These are phyloP conservation scores for Sebastes vulpes DNA, from an alignment of 2,797 vertebrate genomes.

Conservation along the genomic window DNA sequence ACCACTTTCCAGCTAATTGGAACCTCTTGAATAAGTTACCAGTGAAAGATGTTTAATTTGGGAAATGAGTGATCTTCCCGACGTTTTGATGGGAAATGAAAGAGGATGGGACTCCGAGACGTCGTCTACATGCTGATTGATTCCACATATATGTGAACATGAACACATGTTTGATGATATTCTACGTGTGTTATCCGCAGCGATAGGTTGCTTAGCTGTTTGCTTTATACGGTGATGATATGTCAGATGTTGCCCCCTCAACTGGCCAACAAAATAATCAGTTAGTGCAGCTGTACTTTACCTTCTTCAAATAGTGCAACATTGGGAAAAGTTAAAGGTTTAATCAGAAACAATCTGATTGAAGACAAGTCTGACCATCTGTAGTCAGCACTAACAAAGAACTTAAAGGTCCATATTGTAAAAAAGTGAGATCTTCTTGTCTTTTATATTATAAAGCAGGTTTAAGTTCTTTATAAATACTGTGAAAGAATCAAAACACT, in stretches of 20 bases:
- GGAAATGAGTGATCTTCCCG: constrained; percentile 89
- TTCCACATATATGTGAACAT: neutral
- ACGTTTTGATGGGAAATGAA: constrained; percentile 92
- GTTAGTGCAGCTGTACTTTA: neutral
- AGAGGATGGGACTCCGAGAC: constrained; percentile 87
- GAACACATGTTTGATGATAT: neutral
- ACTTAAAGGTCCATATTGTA: too few species aligned
- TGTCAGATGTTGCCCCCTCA: neutral
- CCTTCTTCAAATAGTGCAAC: neutral
- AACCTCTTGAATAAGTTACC: constrained; percentile 90
- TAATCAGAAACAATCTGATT: neutral
- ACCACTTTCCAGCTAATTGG: constrained; percentile 91
- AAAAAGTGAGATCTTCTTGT: too few species aligned
- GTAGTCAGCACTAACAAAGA: neutral
- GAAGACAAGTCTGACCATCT: neutral
- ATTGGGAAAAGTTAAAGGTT: neutral
- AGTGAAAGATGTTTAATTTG: constrained; percentile 92
- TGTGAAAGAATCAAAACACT: too few species aligned
- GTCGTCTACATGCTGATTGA: constrained; percentile 26
- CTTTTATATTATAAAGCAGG: too few species aligned
- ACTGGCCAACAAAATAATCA: neutral
- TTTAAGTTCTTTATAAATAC: too few species aligned
- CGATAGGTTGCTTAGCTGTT: neutral
- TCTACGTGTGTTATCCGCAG: neutral
- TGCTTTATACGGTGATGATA: neutral